Conservation (phyloP, 2,113 vertebrate genomes). For the Benitochromis conjunctus region DNA sequence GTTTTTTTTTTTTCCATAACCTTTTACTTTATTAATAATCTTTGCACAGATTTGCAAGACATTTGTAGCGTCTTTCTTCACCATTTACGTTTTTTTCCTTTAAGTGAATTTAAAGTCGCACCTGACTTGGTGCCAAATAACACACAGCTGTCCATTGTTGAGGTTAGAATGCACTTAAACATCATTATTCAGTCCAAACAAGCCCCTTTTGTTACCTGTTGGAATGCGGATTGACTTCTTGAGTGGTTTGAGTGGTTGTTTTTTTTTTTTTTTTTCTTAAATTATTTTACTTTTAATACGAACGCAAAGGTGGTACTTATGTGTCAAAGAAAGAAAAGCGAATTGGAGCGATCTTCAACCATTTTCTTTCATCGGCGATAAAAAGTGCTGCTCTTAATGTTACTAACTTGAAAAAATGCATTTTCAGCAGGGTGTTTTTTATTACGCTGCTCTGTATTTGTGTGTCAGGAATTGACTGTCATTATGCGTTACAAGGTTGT, state of each 20-base stretch:
- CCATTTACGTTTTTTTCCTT: background rate
- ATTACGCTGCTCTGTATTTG: background rate
- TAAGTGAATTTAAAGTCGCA: too few species aligned
- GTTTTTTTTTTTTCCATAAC: background rate
- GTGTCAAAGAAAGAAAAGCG: background rate
- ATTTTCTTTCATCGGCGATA: background rate
- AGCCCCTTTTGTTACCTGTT: background rate
- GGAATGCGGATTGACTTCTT: background rate
- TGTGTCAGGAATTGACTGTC: background rate
- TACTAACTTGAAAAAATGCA: accelerated
- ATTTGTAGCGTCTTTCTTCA: background rate
- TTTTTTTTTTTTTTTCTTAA: background rate
- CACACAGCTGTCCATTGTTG: background rate
- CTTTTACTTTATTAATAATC: background rate
- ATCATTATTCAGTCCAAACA: background rate
- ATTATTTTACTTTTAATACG: background rate
- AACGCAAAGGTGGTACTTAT: background rate
- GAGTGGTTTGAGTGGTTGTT: background rate
- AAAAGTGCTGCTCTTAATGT: background rate
- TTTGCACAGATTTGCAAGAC: background rate
- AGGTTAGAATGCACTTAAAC: background rate
- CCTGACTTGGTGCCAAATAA: background rate
- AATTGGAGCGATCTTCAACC: accelerated
- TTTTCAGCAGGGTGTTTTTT: background rate
- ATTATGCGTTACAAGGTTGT: background rate